Conservation (phyloP, 2,888 invertebrate genomes). For the Diadegma fenestrale region DNA sequence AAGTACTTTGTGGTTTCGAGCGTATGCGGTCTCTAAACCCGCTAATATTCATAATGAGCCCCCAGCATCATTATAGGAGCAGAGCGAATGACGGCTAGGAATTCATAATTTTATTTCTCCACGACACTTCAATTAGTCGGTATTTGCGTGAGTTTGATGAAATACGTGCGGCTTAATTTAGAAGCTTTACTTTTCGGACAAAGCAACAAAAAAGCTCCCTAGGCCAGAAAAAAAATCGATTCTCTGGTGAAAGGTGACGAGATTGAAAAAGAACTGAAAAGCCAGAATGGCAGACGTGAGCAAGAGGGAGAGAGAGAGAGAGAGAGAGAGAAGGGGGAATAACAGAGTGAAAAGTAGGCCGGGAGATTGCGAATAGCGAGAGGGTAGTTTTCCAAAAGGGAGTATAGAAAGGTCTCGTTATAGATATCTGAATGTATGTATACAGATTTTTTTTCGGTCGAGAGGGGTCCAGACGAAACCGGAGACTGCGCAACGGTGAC, state of each 20-base stretch:
- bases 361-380: conserved; percentile 56
- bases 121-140: not conserved
- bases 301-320: too few species aligned
- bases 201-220: conserved; percentile 29
- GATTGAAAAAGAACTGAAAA: conserved; percentile 65
- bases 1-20: conserved; percentile 15
- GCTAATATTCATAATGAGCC: conserved; percentile 34
- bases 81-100: not conserved
- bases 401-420: conserved; percentile 30
- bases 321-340: conserved; percentile 21
- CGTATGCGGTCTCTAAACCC: not conserved
- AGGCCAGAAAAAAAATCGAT: conserved; percentile 54
- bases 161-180: conserved; percentile 38
- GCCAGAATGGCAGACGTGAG: conserved; percentile 2
- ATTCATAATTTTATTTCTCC: not conserved
- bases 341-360: conserved; percentile 65
- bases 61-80: not conserved
- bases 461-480: conserved; percentile 57
- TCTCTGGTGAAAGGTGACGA: conserved; percentile 56
- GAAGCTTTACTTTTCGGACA: conserved; percentile 40
- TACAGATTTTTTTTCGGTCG: conserved; percentile 46
- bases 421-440: conserved; percentile 14
- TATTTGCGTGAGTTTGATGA: not conserved
- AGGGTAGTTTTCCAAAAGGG: conserved; percentile 66
- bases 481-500: conserved; percentile 37